Conservation (phyloP, 2,888 invertebrate species). For the Brenthis ino region DNA sequence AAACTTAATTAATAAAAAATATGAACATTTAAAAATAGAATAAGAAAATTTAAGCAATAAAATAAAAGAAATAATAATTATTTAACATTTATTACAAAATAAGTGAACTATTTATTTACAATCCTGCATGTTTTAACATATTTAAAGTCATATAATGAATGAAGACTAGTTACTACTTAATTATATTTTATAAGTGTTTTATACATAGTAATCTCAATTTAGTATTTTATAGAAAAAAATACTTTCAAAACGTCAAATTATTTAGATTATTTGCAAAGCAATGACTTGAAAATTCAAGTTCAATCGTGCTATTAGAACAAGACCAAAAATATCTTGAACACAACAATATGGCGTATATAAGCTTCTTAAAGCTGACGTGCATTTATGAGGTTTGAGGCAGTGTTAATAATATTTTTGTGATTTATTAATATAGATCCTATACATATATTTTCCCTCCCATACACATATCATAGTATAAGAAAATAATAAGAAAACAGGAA, state of each 20-base stretch:
- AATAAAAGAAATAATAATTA: neutral
- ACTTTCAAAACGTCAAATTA: neutral
- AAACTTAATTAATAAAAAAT: too few relatives aligned
- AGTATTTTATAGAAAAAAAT: neutral
- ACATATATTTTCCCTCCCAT: too few relatives aligned
- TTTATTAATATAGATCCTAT: too few relatives aligned
- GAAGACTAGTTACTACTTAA: slow-evolving; percentile 25
- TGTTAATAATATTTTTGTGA: too few relatives aligned
- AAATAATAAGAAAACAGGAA: too few relatives aligned
- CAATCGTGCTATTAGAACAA: too few relatives aligned
- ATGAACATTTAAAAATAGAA: too few relatives aligned
- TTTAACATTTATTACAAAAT: slow-evolving; percentile 21
- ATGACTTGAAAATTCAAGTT: neutral
- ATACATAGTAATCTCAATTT: slow-evolving; percentile 25
- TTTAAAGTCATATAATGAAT: slow-evolving; percentile 2
- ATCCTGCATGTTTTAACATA: slow-evolving; percentile 2
- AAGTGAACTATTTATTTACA: slow-evolving; percentile 6
- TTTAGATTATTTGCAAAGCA: neutral
- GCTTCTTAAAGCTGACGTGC: too few relatives aligned
- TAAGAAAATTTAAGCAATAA: neutral
- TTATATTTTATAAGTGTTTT: slow-evolving; percentile 12
- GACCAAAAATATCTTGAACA: too few relatives aligned
- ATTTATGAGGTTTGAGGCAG: too few relatives aligned
- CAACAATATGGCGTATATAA: too few relatives aligned
- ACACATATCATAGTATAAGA: too few relatives aligned